These are phyloP conservation scores for Clostera curtula DNA, from an alignment of 2,888 invertebrate genomes.

Conservation along the genomic window DNA sequence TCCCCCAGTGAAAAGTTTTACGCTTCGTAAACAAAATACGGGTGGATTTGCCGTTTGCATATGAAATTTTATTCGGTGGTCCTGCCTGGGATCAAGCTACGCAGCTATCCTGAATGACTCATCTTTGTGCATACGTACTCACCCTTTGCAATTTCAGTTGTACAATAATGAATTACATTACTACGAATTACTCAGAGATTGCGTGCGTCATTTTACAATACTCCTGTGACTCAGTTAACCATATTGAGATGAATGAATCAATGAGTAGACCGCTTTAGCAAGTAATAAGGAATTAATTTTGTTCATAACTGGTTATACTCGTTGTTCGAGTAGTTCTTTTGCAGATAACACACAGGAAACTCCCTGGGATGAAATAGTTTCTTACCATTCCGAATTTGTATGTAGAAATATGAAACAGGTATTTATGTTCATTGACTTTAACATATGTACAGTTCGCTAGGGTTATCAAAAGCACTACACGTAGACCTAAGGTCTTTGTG, in stretches of 20 bases:
- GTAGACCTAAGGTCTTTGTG: too few species aligned
- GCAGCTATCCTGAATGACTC: slow-evolving; percentile 12
- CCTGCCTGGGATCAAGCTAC: slow-evolving; percentile 33
- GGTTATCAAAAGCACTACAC: too few species aligned
- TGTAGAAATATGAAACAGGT: too few species aligned
- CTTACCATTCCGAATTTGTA: too few species aligned
- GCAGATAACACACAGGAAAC: too few species aligned
- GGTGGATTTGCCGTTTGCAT: slow-evolving; percentile 43
- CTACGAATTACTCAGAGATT: slow-evolving; percentile 33
- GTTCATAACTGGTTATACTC: too few species aligned
- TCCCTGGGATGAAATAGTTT: too few species aligned
- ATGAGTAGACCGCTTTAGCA: slow-evolving; percentile 9
- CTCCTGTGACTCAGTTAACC: slow-evolving; percentile 41
- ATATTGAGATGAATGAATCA: slow-evolving; percentile 38
- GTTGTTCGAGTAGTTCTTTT: too few species aligned
- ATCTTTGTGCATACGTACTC: slow-evolving; percentile 13
- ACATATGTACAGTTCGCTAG: too few species aligned
- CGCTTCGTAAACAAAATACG: slow-evolving; percentile 39
- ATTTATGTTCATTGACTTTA: too few species aligned
- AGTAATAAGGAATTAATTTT: too few species aligned
- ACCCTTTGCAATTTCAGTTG: slow-evolving; percentile 26
- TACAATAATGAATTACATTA: slow-evolving; percentile 21
- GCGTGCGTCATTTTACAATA: slow-evolving; percentile 45
- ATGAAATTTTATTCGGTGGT: slow-evolving; percentile 45
- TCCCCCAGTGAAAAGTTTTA: slow-evolving; percentile 38